Percentiles rank a stretch among this genome's conserved stretches.
Evolutionary conservation across 2,113 vertebrate species (phyloP).

Genomic region (Struthio camelus): DNA sequence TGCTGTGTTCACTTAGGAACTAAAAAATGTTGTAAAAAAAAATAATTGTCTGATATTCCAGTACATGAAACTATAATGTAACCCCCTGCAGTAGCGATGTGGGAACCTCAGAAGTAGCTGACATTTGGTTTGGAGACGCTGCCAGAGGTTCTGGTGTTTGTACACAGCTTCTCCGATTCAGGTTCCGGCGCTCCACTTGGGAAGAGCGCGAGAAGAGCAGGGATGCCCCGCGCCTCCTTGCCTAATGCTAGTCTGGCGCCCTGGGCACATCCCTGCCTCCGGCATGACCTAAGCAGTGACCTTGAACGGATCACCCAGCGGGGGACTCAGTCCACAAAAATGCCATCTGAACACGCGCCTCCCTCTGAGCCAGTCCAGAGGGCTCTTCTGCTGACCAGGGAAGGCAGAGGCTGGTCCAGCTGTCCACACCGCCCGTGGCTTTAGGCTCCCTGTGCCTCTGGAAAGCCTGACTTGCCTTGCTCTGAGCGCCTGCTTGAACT

Average conservation of each 20-base stretch:
- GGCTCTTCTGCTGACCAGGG: too few species aligned
- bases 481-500: too few species aligned
- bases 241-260: neutral
- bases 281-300: accelerated
- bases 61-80: neutral
- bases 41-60: conserved; percentile 37
- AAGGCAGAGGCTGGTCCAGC: neutral
- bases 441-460: too few species aligned
- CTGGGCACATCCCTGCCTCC: neutral
- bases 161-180: accelerated
- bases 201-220: accelerated
- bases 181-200: neutral
- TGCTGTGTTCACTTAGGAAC: conserved; percentile 58
- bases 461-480: too few species aligned
- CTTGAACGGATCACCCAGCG: accelerated
- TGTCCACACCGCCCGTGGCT: too few species aligned
- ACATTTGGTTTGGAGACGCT: neutral
- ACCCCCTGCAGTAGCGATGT: neutral
- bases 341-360: accelerated
- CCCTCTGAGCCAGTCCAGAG: too few species aligned
- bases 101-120: neutral
- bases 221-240: accelerated
- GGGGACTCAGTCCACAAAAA: neutral
- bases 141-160: neutral
- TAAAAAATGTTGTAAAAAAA: neutral